phyloP scores from a whole-genome alignment of 2,113 vertebrate species.

The Dascyllus trimaculatus region DNA sequence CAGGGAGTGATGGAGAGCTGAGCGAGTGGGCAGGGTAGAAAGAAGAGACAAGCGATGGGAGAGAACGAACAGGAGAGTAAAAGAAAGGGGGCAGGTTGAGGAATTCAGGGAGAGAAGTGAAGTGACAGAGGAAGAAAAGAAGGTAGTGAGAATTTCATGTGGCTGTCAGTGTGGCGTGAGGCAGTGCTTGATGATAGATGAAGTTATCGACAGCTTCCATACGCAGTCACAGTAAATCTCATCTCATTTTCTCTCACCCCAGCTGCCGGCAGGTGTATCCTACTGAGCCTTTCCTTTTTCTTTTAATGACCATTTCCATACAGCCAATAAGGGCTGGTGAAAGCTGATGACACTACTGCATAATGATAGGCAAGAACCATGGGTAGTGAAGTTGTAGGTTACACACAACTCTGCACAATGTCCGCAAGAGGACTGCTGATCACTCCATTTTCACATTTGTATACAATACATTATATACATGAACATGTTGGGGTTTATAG shows the following conservation, averaged over 20 bases:
- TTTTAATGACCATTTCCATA: constrained; percentile 51
- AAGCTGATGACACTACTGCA: constrained; percentile 69
- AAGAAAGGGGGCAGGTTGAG: constrained; percentile 6
- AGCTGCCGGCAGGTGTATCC: constrained; percentile 52
- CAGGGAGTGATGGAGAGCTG: no score
- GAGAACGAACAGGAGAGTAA: background rate
- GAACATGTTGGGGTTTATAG: no score
- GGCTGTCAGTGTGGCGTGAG: no score
- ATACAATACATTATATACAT: background rate
- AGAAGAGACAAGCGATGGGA: background rate
- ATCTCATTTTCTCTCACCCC: background rate
- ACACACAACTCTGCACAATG: constrained; percentile 34
- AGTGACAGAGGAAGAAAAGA: constrained; percentile 30
- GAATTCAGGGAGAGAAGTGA: background rate
- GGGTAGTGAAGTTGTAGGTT: constrained; percentile 9
- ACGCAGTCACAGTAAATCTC: constrained; percentile 45
- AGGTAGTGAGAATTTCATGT: constrained; percentile 15
- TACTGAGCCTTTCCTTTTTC: constrained; percentile 31
- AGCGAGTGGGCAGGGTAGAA: background rate
- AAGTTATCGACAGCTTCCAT: constrained; percentile 23
- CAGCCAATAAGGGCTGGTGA: constrained; percentile 39
- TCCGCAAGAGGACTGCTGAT: constrained; percentile 24
- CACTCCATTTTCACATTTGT: background rate
- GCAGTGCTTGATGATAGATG: no score
- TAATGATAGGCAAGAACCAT: constrained; percentile 46